Percentiles rank a stretch among this genome's conserved stretches.
Conservation (phyloP, 2,797 vertebrate genomes). For the Allenopithecus nigroviridis region DNA sequence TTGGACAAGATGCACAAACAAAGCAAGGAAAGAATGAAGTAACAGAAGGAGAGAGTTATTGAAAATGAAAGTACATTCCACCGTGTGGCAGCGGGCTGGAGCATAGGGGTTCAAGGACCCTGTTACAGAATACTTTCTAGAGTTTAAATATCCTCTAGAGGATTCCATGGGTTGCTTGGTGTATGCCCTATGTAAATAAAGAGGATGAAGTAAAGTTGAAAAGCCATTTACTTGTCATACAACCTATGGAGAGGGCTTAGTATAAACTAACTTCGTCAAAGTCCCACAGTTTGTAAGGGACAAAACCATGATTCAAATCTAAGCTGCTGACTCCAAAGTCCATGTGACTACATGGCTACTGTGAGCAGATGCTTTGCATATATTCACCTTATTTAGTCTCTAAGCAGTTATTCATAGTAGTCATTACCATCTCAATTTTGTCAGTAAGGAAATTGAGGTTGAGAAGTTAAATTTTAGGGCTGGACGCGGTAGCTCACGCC, state of each 20-base stretch:
- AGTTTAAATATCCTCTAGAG: background rate
- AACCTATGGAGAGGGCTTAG: background rate
- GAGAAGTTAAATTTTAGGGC: background rate
- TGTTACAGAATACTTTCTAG: background rate
- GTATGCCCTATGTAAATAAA: background rate
- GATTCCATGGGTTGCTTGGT: background rate
- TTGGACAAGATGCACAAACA: background rate
- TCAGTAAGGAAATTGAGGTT: background rate
- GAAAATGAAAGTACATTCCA: background rate
- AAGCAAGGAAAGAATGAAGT: background rate
- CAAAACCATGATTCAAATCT: background rate
- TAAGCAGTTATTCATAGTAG: background rate
- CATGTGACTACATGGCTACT: background rate
- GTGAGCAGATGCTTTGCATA: background rate
- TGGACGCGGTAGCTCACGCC: rapidly evolving
- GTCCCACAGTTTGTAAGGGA: background rate
- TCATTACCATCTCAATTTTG: background rate
- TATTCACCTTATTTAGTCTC: background rate
- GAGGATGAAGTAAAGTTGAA: background rate
- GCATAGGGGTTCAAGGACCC: background rate
- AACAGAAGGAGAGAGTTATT: background rate
- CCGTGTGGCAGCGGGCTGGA: background rate
- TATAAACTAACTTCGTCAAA: background rate
- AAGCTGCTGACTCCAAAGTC: background rate
- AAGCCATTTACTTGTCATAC: background rate